These are phyloP conservation scores for Neogale vison DNA, from an alignment of 2,113 vertebrate genomes.

Conservation along the genomic window DNA sequence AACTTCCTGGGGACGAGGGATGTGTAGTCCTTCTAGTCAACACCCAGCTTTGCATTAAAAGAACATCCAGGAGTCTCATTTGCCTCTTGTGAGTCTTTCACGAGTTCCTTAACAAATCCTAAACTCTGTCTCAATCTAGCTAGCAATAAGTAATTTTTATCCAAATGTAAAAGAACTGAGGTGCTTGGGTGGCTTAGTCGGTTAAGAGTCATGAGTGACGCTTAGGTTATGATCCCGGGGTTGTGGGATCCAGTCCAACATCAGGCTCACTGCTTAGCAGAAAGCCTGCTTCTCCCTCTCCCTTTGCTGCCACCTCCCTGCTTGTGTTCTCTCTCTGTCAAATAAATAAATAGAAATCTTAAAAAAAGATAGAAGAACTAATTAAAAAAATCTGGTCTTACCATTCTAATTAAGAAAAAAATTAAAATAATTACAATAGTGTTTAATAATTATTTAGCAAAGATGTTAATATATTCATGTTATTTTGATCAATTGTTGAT, in stretches of 20 bases:
- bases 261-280: background rate
- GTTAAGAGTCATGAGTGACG: background rate
- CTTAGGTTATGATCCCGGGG: background rate
- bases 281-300: background rate
- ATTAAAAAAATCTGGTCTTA: background rate
- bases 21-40: background rate
- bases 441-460: background rate
- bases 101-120: background rate
- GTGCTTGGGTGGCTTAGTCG: background rate
- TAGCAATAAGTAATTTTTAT: background rate
- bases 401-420: background rate
- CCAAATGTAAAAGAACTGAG: background rate
- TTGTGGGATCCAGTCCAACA: background rate
- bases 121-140: background rate
- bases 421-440: background rate
- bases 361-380: background rate
- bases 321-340: background rate
- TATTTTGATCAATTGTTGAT: background rate
- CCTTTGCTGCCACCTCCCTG: background rate
- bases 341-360: background rate
- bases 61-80: background rate
- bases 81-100: background rate
- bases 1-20: fast-evolving
- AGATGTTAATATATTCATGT: background rate
- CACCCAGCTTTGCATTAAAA: background rate